Evolutionary conservation across 2,113 vertebrate genomes (phyloP).

Genomic region (Xerus inauris): DNA sequence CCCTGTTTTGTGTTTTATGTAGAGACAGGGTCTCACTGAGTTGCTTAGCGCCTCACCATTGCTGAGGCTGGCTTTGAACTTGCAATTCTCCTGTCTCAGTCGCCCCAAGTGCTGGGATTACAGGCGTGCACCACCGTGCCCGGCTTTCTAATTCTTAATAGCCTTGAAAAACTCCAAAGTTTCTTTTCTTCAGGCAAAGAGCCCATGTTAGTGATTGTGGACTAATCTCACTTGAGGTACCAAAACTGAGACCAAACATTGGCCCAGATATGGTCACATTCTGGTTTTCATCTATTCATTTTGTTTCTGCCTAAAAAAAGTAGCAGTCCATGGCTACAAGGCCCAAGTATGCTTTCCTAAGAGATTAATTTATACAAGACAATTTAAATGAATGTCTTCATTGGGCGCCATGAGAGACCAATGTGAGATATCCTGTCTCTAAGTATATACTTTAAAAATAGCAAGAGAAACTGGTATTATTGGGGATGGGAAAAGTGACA

Average conservation of each 20-base stretch:
- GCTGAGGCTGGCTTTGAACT: no score
- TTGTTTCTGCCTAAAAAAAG: constrained; percentile 17
- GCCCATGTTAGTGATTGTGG: background rate
- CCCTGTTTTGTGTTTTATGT: no score
- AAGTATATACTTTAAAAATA: background rate
- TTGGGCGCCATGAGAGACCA: background rate
- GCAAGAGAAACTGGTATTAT: background rate
- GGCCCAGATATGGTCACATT: background rate
- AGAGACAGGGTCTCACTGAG: no score
- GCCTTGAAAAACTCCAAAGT: background rate
- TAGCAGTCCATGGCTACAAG: background rate
- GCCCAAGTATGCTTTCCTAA: background rate
- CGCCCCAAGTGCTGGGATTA: no score
- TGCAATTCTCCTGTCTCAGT: no score
- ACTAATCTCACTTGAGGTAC: constrained; percentile 16
- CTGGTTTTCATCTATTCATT: constrained; percentile 41
- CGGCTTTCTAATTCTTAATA: constrained; percentile 18
- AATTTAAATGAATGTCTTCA: background rate
- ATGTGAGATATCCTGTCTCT: background rate
- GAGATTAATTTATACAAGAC: constrained; percentile 21
- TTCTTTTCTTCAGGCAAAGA: background rate
- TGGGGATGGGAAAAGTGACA: background rate
- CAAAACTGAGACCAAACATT: constrained; percentile 18
- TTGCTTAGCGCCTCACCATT: no score
- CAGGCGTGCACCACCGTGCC: no score